A percentile compares a stretch with the other conserved stretches of the same genome.
phyloP scores from a whole-genome alignment of 2,888 invertebrate genomes.

The Cheilosia impressa region DNA sequence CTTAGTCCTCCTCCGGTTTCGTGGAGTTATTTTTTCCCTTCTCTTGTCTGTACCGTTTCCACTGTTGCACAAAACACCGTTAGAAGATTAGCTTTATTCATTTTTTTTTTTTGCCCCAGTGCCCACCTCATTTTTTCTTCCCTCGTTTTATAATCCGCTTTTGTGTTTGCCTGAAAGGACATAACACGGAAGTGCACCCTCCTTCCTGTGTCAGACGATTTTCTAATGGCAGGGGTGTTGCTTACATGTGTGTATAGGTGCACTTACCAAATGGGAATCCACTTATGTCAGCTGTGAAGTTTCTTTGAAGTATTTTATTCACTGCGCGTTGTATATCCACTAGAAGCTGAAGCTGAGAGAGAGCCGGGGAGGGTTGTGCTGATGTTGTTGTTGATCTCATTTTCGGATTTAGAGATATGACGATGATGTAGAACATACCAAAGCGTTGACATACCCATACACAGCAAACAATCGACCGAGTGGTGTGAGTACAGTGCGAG shows the following conservation, averaged over 20 bases:
- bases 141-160: constrained; percentile 60
- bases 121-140: constrained; percentile 26
- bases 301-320: constrained; percentile 75
- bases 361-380: constrained; percentile 3
- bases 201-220: constrained; percentile 37
- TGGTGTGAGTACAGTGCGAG: constrained; percentile 19
- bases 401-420: constrained; percentile 72
- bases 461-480: background rate
- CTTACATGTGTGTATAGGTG: constrained; percentile 12
- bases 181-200: constrained; percentile 73
- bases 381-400: constrained; percentile 73
- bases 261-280: constrained; percentile 75
- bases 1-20: constrained; percentile 30
- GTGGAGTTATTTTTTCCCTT: constrained; percentile 5
- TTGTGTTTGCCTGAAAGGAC: constrained; percentile 71
- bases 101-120: constrained; percentile 13
- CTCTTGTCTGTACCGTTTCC: constrained; percentile 34
- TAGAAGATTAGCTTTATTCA: constrained; percentile 72
- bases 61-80: constrained; percentile 74
- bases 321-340: constrained; percentile 51
- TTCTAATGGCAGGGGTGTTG: constrained; percentile 41
- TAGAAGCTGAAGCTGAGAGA: constrained; percentile 21
- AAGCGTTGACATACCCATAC: constrained; percentile 33
- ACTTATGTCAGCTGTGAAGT: constrained; percentile 76
- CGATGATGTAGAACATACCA: constrained; percentile 68